A percentile compares a stretch with the other conserved stretches of the same genome.
Evolutionary conservation across 2,113 vertebrate genomes (phyloP).

Genomic region (Mesembrinibis cayennensis): DNA sequence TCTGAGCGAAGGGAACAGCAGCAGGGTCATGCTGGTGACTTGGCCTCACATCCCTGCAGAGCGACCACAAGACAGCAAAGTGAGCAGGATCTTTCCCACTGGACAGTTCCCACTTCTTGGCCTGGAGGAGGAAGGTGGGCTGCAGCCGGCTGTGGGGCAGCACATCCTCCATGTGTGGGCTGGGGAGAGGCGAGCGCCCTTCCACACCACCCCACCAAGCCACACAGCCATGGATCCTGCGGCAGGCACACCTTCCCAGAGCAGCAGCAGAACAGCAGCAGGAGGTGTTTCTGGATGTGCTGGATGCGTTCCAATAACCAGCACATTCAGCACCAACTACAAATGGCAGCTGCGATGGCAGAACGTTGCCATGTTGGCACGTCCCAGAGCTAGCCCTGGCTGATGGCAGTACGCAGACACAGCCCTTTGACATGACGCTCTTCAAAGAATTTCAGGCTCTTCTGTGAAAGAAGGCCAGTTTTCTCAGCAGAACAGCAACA

Average conservation of each 20-base stretch:
- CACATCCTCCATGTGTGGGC: background rate
- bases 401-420: background rate
- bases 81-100: background rate
- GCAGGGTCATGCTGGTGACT: background rate
- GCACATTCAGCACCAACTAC: background rate
- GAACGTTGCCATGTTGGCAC: background rate
- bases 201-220: background rate
- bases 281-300: background rate
- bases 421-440: background rate
- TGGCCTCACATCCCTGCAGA: background rate
- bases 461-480: background rate
- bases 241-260: rapidly evolving
- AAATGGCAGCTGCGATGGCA: rapidly evolving
- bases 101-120: background rate
- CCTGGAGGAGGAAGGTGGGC: background rate
- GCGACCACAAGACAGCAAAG: background rate
- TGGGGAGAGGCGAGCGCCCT: background rate
- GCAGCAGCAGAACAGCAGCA: background rate
- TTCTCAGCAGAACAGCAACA: background rate
- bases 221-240: background rate
- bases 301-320: background rate
- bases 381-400: background rate
- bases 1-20: background rate
- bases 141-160: background rate
- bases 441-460: background rate